phyloP scores from a whole-genome alignment of 2,113 vertebrate species.

The Hylia prasina region DNA sequence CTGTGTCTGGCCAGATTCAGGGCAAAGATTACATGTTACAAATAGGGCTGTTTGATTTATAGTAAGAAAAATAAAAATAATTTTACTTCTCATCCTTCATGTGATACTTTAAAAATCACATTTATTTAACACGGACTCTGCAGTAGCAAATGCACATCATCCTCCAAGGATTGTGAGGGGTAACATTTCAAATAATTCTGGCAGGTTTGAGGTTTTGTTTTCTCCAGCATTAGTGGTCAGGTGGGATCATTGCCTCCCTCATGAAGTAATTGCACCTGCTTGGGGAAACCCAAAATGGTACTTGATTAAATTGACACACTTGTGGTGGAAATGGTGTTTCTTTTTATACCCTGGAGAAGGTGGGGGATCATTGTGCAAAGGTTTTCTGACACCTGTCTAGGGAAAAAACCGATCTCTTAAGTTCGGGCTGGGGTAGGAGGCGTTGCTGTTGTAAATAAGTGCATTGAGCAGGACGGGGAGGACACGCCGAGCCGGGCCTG shows the following conservation, averaged over 20 bases:
- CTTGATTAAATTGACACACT: not conserved
- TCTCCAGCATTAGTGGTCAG: accelerated
- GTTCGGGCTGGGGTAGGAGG: not conserved
- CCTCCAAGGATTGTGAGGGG: not conserved
- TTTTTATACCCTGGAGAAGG: not conserved
- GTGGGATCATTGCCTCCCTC: not conserved
- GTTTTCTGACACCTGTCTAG: not conserved
- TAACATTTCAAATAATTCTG: not conserved
- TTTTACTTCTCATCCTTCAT: not conserved
- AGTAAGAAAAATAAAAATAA: not conserved
- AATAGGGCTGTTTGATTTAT: not conserved
- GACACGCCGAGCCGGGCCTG: accelerated
- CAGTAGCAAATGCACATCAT: not conserved
- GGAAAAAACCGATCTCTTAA: not conserved
- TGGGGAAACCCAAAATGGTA: not conserved
- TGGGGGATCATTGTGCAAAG: not conserved
- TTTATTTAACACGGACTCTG: not conserved
- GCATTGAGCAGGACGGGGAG: not conserved
- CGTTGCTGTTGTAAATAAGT: not conserved
- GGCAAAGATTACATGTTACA: not conserved
- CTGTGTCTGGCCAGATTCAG: not conserved
- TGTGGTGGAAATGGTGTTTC: not conserved
- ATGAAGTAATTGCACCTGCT: accelerated
- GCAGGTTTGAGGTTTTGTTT: not conserved
- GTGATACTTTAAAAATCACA: not conserved